These are phyloP conservation scores for Cinclus cinclus DNA, from an alignment of 2,113 vertebrate genomes.

Conservation along the genomic window DNA sequence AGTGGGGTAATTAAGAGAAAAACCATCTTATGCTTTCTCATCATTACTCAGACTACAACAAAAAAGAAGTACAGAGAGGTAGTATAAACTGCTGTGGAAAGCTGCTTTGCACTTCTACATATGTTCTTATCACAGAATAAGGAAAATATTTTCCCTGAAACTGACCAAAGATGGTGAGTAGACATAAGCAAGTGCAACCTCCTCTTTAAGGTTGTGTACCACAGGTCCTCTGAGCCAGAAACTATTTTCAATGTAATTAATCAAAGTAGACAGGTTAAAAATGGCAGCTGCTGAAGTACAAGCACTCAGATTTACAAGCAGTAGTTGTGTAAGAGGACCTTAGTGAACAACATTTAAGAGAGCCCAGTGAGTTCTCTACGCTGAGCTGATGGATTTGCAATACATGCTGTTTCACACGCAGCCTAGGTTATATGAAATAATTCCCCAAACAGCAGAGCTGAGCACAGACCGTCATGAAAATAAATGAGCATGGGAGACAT, in stretches of 20 bases:
- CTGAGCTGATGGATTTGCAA: neutral
- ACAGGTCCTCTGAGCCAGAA: neutral
- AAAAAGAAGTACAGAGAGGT: neutral
- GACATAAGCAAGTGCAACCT: rapidly evolving
- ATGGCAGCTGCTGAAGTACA: neutral
- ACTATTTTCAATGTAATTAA: neutral
- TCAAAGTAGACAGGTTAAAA: neutral
- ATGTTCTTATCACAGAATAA: neutral
- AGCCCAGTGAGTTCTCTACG: neutral
- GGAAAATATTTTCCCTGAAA: neutral
- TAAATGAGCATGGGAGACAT: neutral
- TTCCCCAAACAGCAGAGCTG: neutral
- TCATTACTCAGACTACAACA: neutral
- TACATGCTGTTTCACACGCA: neutral
- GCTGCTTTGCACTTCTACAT: neutral
- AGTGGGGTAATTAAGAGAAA: neutral
- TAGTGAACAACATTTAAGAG: neutral
- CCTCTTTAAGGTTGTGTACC: neutral
- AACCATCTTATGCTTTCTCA: neutral
- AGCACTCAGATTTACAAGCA: neutral
- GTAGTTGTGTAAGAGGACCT: neutral
- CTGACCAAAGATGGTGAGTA: neutral
- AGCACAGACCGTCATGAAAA: neutral
- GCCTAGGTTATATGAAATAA: neutral
- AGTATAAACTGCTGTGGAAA: neutral